Conservation (phyloP, 2,113 vertebrate genomes). For the Chlorodrepanis virens region DNA sequence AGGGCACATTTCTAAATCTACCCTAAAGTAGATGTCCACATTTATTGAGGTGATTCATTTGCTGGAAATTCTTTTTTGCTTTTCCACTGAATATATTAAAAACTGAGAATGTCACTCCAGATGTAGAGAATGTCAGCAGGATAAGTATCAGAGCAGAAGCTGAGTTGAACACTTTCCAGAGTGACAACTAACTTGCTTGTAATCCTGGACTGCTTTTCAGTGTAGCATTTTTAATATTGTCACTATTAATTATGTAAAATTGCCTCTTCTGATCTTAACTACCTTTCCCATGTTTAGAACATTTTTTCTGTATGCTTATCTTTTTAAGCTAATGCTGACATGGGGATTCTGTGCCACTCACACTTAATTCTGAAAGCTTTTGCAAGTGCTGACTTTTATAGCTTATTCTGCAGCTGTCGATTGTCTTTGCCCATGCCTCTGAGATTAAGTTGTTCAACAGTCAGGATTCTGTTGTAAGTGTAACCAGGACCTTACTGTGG, state of each 20-base stretch:
- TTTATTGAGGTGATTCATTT: not conserved
- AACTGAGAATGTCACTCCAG: not conserved
- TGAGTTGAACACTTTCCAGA: not conserved
- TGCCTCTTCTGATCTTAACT: not conserved
- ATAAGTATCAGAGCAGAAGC: not conserved
- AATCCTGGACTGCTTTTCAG: not conserved
- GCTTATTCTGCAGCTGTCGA: not conserved
- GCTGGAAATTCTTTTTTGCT: not conserved
- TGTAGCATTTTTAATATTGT: not conserved
- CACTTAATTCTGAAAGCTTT: not conserved
- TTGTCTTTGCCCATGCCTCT: not conserved
- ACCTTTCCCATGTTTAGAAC: not conserved
- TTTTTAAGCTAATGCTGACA: not conserved
- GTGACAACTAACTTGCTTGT: not conserved
- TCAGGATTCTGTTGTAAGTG: not conserved
- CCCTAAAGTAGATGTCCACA: not conserved
- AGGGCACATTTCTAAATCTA: not conserved
- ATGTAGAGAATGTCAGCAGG: not conserved
- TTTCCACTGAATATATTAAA: not conserved
- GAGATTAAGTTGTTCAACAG: not conserved
- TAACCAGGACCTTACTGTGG: not conserved
- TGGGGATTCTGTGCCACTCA: not conserved
- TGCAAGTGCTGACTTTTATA: rapidly evolving
- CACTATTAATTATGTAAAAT: not conserved
- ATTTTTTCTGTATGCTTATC: not conserved